Evolutionary conservation across 1,140 invertebrate species (phyloP).

Genomic region (Pararge aegeria): DNA sequence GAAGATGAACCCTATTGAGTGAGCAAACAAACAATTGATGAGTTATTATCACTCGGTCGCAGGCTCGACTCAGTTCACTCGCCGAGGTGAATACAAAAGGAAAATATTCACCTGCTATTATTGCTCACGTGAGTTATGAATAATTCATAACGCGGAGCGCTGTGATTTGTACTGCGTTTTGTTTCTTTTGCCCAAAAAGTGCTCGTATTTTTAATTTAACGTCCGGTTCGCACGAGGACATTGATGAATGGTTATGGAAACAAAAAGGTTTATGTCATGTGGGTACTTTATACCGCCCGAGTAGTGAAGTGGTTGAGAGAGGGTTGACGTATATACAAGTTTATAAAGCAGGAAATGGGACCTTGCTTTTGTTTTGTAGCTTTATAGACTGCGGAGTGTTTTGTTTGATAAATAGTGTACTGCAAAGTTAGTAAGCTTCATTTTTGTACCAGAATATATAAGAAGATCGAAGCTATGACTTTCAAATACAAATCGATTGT

Average conservation of each 20-base stretch:
- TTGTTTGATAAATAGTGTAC: not conserved
- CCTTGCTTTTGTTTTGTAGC: not conserved
- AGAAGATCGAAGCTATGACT: too few species aligned
- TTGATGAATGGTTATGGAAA: constrained; percentile 26
- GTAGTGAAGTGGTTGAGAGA: not conserved
- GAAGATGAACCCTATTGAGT: constrained; percentile 13
- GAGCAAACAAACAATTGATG: constrained; percentile 40
- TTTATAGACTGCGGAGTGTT: not conserved
- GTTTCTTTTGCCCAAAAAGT: constrained; percentile 12
- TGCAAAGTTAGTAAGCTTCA: not conserved
- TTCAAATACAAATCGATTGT: too few species aligned
- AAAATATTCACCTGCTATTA: constrained; percentile 40
- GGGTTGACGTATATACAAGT: not conserved
- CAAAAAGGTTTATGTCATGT: constrained; percentile 8
- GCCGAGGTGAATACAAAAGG: constrained; percentile 27
- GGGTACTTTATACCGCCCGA: not conserved
- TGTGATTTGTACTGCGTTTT: constrained; percentile 30
- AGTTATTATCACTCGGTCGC: constrained; percentile 40
- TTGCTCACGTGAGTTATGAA: constrained; percentile 32
- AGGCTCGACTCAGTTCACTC: constrained; percentile 32
- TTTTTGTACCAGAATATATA: too few species aligned
- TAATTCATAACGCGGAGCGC: constrained; percentile 28
- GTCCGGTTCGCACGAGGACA: constrained; percentile 13
- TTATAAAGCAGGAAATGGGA: constrained; percentile 1
- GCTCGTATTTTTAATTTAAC: constrained; percentile 13